Evolutionary conservation across 35 echinoderm and acorn worm genomes (phyloP), one percentile per base, ranked within the genome.

Genomic region (Hemicentrotus pulcherrimus): DNA sequence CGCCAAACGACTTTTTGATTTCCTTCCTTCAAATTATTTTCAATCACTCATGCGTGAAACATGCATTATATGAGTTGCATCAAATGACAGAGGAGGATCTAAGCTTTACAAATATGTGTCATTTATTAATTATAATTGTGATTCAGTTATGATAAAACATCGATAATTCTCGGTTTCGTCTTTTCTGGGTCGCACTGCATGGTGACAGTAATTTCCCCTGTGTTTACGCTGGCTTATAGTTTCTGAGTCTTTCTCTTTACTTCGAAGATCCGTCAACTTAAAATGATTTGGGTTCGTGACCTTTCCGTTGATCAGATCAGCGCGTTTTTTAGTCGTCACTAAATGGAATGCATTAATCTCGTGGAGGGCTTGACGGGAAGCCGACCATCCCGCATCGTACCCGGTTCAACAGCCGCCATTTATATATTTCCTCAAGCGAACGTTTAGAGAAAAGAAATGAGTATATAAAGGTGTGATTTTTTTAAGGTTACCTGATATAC

Each of bases 341-440:
- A 92, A 92, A 55, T 93, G 47, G 91, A 93, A 31, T 93, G 47
- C 47, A 93, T 48, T 50, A 93, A 60, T 55, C 91, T 24, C 91
- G 46, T 55, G 46, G 47, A 32, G 47, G 47, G 47, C 47, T 55
- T 93, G 47, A 32, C 47, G 47, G 59, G 47, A n/a, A 31, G 28
- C 32, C 47, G 47, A 55, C 47, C 46, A 46, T 93, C 91, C 9
- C 45, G 32, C 16, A 55, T 55, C 41, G 47, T 31, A 15, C 19
- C 33, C 33, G 50, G 35, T 45, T 92, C 91, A 45, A 55, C 4
- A 55, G 31, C 71, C 70, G 85, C 47, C 31, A 28, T 94, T 86
- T 31, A 45, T 95, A 48, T n/a, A 6, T 94, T 71, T 58, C 60
- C 46, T 59, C 24, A 31, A n/a, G 35, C 30, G 24, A 94, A 22